Percentiles rank a stretch among this genome's conserved stretches.
These are phyloP conservation scores for Catharus fuscescens DNA, from an alignment of 2,113 vertebrate genomes.

Conservation along the genomic window DNA sequence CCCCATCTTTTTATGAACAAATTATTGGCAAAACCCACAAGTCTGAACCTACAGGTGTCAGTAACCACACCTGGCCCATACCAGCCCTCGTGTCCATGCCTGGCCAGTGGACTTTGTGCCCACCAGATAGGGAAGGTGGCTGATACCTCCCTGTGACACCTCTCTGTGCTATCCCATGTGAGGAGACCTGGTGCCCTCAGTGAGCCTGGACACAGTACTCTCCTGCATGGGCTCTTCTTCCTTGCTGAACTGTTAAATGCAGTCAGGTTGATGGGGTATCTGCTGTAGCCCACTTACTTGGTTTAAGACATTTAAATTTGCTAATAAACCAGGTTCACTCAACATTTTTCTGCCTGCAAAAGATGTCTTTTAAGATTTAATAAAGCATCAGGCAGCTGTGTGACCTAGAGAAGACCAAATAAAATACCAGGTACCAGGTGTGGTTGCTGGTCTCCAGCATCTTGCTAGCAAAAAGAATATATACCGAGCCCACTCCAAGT, in stretches of 20 bases:
- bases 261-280: accelerated
- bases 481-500: neutral
- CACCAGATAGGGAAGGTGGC: neutral
- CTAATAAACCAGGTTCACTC: neutral
- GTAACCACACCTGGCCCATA: accelerated
- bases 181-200: neutral
- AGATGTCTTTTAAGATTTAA: neutral
- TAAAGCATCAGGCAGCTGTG: neutral
- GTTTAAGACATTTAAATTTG: neutral
- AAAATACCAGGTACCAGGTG: neutral
- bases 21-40: neutral
- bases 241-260: neutral
- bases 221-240: neutral
- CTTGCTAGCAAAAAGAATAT: neutral
- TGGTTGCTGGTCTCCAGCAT: neutral
- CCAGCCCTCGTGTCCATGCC: neutral
- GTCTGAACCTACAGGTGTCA: neutral
- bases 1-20: neutral
- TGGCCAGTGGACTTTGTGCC: neutral
- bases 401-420: neutral
- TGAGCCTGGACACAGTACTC: neutral
- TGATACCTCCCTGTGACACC: neutral
- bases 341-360: neutral
- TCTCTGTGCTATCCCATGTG: neutral
- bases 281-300: neutral